phyloP scores from a whole-genome alignment of 2,113 vertebrate species.

The Eira barbara region DNA sequence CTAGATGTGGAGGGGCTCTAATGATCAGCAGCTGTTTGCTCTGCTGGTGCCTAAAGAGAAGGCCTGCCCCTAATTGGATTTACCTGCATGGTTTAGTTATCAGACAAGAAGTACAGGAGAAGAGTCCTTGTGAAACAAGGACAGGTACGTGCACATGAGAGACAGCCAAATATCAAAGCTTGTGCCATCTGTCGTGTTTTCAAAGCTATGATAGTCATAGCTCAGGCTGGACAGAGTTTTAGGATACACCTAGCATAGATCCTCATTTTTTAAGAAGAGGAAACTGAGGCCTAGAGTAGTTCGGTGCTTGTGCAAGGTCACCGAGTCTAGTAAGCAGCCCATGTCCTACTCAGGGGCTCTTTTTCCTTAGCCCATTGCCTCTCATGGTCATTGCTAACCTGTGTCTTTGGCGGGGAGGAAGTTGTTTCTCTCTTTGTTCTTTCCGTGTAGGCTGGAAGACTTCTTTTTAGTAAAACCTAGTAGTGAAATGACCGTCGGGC shows the following conservation, averaged over 20 bases:
- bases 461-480: background rate
- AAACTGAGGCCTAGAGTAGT: background rate
- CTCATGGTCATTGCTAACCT: background rate
- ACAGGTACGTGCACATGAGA: background rate
- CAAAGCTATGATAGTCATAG: background rate
- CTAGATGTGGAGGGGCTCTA: background rate
- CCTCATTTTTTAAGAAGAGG: background rate
- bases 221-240: background rate
- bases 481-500: background rate
- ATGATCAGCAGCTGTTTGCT: slow-evolving; percentile 49
- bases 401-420: background rate
- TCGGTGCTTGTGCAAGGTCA: background rate
- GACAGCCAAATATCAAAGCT: background rate
- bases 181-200: background rate
- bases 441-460: background rate
- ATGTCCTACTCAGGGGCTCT: background rate
- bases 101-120: background rate
- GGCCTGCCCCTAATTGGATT: slow-evolving; percentile 47
- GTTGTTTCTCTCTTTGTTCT: background rate
- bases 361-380: background rate
- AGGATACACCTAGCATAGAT: background rate
- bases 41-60: slow-evolving; percentile 26
- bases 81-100: slow-evolving; percentile 51
- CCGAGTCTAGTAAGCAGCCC: background rate
- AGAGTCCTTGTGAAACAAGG: background rate